Evolutionary conservation across 2,888 invertebrate genomes (phyloP), one percentile per base, ranked within the genome.

Genomic region (Drosophila fulvimacula): DNA sequence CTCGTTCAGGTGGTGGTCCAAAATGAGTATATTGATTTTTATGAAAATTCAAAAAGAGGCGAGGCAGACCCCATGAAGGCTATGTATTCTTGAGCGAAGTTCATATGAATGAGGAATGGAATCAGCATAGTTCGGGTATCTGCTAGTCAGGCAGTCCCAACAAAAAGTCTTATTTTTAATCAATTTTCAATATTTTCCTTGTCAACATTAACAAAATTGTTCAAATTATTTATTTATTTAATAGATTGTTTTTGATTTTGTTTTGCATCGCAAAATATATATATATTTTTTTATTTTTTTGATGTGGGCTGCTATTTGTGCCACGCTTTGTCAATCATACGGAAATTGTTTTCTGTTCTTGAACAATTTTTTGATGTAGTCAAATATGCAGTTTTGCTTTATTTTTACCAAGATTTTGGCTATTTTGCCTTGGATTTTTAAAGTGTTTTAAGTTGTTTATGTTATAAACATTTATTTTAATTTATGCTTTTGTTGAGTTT

Each of bases 291-390:
- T n/a, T n/a, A n/a, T n/a, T n/a, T n/a, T n/a, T 44, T 9, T 46
- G n/a, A 64, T 67, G 70, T 79, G 70, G 79, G 79, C 11, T 13
- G 61, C 32, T 32, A 44, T 69, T 53, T 73, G 55, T 69, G 69
- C 63, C 66, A 59, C 66, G 66, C 59, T 64, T 75, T 74, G 80
- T 79, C 79, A 79, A 67, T 70, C 67, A 75, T 46, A 44, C 76
- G 75, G 77, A 79, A 77, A 66, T 57, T 13, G 17, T 15, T n/a
- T 42, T 32, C 13, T 6, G 17, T 32, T 49, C 49, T 48, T 17
- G 17, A 61, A 57, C 62, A 39, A 53, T 42, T 57, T 56, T 58
- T 57, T 38, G 13, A 19, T 17, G 7, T 17, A 38, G 39, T n/a
- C 24, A 46, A 30, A 49, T 73, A 55, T 67, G 41, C 42, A 63